Conservation (phyloP, 2,888 invertebrate species). For the Cheilosia pagana region DNA sequence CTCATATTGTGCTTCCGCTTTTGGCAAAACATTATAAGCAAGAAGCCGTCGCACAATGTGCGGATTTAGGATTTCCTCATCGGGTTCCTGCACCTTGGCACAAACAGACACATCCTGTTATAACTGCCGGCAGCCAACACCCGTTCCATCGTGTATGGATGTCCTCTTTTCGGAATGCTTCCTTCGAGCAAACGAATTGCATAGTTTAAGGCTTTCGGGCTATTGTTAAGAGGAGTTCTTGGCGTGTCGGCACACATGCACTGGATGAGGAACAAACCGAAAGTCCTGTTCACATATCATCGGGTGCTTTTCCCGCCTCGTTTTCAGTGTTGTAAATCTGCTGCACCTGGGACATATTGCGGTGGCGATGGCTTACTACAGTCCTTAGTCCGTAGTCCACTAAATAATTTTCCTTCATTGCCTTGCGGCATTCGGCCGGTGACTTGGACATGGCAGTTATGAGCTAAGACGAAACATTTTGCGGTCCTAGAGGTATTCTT, state of each 20-base stretch:
- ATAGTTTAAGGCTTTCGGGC: constrained; percentile 11
- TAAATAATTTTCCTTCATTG: constrained; percentile 46
- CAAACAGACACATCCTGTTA: constrained; percentile 32
- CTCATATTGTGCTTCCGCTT: constrained; percentile 50
- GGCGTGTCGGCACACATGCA: neutral
- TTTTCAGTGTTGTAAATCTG: constrained; percentile 28
- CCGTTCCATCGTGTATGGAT: neutral
- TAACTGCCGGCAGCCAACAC: constrained; percentile 22
- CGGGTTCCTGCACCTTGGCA: constrained; percentile 9
- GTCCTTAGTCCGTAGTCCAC: neutral
- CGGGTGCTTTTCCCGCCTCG: constrained; percentile 26
- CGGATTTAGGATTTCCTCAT: constrained; percentile 47
- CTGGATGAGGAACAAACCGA: constrained; percentile 16
- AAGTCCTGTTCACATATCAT: constrained; percentile 53
- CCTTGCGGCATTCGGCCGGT: constrained; percentile 27
- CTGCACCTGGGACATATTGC: constrained; percentile 15
- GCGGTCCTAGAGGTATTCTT: constrained; percentile 5
- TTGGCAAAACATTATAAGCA: constrained; percentile 26
- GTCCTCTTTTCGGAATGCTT: constrained; percentile 11
- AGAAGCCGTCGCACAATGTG: constrained; percentile 32
- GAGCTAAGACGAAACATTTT: constrained; percentile 26
- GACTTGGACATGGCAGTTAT: constrained; percentile 55
- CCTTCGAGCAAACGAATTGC: constrained; percentile 25
- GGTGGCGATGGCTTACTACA: constrained; percentile 20
- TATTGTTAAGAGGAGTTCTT: constrained; percentile 6